phyloP scores from a whole-genome alignment of 2,113 vertebrate species.

The Galemys pyrenaicus region DNA sequence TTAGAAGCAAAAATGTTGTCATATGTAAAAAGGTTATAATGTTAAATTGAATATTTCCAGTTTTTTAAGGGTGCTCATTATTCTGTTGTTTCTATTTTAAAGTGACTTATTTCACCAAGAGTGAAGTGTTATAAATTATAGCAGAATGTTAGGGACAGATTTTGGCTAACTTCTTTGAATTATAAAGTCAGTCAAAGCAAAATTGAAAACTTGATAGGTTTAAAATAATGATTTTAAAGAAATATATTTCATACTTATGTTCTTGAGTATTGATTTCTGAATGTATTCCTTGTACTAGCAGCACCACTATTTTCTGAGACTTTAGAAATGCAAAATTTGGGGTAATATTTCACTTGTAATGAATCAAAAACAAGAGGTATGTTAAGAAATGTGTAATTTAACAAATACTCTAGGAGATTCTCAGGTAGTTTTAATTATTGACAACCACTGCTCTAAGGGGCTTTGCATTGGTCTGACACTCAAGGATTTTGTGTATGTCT shows the following conservation, averaged over 20 bases:
- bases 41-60: background rate
- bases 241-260: background rate
- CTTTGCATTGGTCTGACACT: background rate
- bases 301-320: background rate
- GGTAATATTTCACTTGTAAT: background rate
- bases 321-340: background rate
- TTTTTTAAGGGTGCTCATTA: background rate
- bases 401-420: background rate
- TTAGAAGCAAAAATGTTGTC: background rate
- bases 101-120: background rate
- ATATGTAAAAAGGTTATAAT: background rate
- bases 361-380: background rate
- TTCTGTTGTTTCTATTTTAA: slow-evolving; percentile 45
- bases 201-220: background rate
- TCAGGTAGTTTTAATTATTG: background rate
- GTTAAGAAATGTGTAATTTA: background rate
- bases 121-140: slow-evolving; percentile 3
- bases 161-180: background rate
- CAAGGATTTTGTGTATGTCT: background rate
- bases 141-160: slow-evolving; percentile 7
- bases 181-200: slow-evolving; percentile 3
- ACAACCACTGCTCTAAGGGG: background rate
- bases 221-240: slow-evolving; percentile 8
- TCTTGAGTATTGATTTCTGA: background rate
- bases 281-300: background rate